These are phyloP conservation scores for Nerophis ophidion DNA, from an alignment of 2,113 vertebrate genomes.

Conservation along the genomic window DNA sequence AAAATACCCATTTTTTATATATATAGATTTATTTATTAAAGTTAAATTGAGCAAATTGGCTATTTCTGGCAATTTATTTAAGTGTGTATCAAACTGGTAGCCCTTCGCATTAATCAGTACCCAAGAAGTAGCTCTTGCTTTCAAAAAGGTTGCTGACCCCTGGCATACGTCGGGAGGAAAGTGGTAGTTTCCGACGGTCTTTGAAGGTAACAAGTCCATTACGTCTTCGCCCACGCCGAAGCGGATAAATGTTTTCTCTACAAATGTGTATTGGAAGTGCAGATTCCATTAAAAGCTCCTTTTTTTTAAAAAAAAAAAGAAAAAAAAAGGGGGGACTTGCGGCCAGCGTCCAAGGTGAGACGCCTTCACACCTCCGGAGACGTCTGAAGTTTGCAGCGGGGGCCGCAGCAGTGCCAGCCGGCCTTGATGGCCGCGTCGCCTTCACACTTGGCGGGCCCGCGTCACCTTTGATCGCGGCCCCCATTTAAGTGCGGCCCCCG, in stretches of 20 bases:
- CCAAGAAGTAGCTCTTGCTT: no score
- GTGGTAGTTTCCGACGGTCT: slow-evolving; percentile 35
- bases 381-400: slow-evolving; percentile 53
- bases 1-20: no score
- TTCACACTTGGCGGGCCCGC: slow-evolving; percentile 58
- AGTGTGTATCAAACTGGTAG: no score
- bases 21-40: no score
- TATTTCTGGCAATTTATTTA: no score
- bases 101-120: no score
- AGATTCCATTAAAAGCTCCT: slow-evolving; percentile 63
- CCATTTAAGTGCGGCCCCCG: slow-evolving; percentile 64
- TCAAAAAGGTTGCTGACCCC: no score
- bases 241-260: slow-evolving; percentile 68
- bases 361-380: slow-evolving; percentile 63
- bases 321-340: slow-evolving; percentile 11
- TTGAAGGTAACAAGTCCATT: slow-evolving; percentile 47
- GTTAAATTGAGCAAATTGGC: no score
- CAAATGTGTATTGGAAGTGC: slow-evolving; percentile 70
- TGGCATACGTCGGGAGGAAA: slow-evolving; percentile 11
- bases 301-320: slow-evolving; percentile 15
- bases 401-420: slow-evolving; percentile 61
- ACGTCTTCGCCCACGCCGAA: slow-evolving; percentile 51
- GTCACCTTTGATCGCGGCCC: slow-evolving; percentile 65
- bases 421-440: slow-evolving; percentile 39
- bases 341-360: slow-evolving; percentile 48